A percentile compares a stretch with the other conserved stretches of the same genome.
Conservation (phyloP, 2,797 vertebrate species). For the Sebastes diploproa region DNA sequence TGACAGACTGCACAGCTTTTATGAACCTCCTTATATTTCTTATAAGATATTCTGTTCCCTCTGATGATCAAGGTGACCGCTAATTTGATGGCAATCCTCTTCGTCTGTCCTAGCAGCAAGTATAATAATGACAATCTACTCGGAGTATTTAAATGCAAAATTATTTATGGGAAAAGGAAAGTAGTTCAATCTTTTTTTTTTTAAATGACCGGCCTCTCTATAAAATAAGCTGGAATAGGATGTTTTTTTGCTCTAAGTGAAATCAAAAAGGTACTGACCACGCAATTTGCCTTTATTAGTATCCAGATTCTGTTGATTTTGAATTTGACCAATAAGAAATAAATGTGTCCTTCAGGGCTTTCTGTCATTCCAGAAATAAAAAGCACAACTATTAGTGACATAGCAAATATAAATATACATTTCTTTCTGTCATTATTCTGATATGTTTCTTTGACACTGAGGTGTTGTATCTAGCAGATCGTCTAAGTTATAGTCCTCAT, state of each 20-base stretch:
- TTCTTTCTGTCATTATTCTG: neutral
- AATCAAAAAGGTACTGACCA: neutral
- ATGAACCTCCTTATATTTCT: conserved; percentile 66
- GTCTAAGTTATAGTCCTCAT: neutral
- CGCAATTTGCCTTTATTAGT: neutral
- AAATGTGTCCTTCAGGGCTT: neutral
- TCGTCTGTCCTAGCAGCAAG: conserved; percentile 32
- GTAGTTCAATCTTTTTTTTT: neutral
- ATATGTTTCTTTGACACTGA: neutral
- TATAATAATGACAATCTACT: conserved; percentile 32
- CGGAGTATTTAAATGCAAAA: conserved; percentile 25
- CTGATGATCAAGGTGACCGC: conserved; percentile 74
- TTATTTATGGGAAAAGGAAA: conserved; percentile 15
- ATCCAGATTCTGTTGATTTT: neutral
- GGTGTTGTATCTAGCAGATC: fast-evolving
- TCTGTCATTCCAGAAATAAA: neutral
- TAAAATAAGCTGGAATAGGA: neutral
- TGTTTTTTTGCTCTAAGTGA: neutral
- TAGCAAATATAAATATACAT: neutral
- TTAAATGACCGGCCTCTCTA: neutral
- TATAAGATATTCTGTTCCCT: conserved; percentile 61
- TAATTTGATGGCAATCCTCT: conserved; percentile 61
- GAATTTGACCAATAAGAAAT: neutral
- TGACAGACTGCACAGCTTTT: conserved; percentile 71
- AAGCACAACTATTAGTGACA: neutral